Base-by-base conservation (phyloP, 2,797 vertebrate genomes). In the Cryptoblepharus egeriae region DNA sequence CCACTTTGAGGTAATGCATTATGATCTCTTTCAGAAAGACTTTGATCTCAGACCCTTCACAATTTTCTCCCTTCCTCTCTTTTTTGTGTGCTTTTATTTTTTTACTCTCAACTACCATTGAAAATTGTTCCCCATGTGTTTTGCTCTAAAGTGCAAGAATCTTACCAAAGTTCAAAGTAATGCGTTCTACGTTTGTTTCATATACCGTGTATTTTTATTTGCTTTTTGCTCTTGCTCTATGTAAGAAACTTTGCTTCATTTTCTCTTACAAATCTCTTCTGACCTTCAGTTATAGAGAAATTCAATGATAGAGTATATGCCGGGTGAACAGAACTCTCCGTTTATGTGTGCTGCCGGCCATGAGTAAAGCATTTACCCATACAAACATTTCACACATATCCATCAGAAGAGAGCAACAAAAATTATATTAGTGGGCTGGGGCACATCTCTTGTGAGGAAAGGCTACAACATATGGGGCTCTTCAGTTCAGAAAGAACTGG, bases 201-300 rank as follows among this genome's bases (percentile, higher is more conserved):
- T 71, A 65, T 55, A 26, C 3, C 81, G 67, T 72, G 28, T 67
- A 60, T 60, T 71, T 87, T 68, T 80, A 67, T 49, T 87, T 83
- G 75, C 77, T 20, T 32, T 28, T 80, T 81, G 68, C 49, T 24
- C 9, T 5, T 74, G 30, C 32, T 63, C 2, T 9, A 28, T 0
- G 57, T 52, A 75, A 83, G 2, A 26, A 61, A 37, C 5, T 76
- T 69, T 32, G 80, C 4, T 78, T 28, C 6, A 15, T 78, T 72
- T 49, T 2, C 30, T 78, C 3, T 57, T 28, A 76, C 24, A 65
- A 24, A 16, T 65, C 3, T 37, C 1, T 83, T 83, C 81, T 39
- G 60, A 52, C 60, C n/a, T 30, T 37, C 60, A n/a, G 15, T 24
- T n/a, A 11, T 45, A 42, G 75, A 70, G 73, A 80, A 70, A 64